Evolutionary conservation across 2,888 invertebrate species (phyloP), one percentile per base, ranked within the genome.

Genomic region (Anarsia innoxiella): DNA sequence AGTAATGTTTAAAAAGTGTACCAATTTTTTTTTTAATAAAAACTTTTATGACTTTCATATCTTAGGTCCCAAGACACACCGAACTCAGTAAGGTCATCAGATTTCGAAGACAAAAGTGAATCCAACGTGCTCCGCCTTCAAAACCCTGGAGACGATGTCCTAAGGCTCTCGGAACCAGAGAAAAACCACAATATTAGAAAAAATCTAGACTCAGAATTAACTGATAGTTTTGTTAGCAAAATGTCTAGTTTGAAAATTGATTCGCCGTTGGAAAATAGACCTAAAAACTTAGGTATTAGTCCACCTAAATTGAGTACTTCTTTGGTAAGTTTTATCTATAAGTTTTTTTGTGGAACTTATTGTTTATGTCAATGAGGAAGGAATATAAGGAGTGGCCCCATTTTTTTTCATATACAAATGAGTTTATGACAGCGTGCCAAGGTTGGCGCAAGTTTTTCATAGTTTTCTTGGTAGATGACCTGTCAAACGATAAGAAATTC

Each of bases 291-390:
- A 0, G 72, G 69, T 0, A 58, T 77, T 0, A 75, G 70, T 30
- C 69, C 77, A 0, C 79, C 82, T 0, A 74, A 66, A 37, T 56
- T 74, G 4, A 70, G 66, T 39, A 78, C 83, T 0, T 77, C 78
- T 0, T 51, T 87, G 0, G 89, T 86, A 0, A 45, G 86, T 19
- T n/a, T n/a, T n/a, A n/a, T n/a, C n/a, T n/a, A n/a, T n/a, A n/a
- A n/a, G n/a, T n/a, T n/a, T n/a, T n/a, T n/a, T n/a, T n/a, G n/a
- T n/a, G n/a, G n/a, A n/a, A n/a, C n/a, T n/a, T n/a, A n/a, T n/a
- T n/a, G n/a, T n/a, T n/a, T n/a, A n/a, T n/a, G n/a, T n/a, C n/a
- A n/a, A n/a, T n/a, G n/a, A n/a, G n/a, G n/a, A n/a, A n/a, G n/a
- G n/a, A n/a, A n/a, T n/a, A n/a, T n/a, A n/a, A n/a, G n/a, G n/a